Percentiles rank a stretch among this genome's conserved stretches.
These are phyloP conservation scores for Ditylenchus weischeri DNA, from an alignment of 2,888 invertebrate species.

Conservation along the genomic window DNA sequence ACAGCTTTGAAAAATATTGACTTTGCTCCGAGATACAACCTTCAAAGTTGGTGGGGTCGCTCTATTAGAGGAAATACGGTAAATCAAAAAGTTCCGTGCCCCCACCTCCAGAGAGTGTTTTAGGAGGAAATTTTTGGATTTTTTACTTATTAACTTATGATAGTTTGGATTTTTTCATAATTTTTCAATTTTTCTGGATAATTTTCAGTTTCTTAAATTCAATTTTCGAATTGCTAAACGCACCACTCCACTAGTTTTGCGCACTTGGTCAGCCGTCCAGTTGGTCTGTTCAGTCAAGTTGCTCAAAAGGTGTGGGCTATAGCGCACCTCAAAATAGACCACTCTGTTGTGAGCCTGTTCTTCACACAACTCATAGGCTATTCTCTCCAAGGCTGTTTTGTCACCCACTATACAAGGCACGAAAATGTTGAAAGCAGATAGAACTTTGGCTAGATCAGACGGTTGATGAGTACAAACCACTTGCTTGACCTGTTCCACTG, in stretches of 20 bases:
- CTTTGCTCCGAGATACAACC: no score
- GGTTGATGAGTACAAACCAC: slow-evolving; percentile 60
- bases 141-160: no score
- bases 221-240: slow-evolving; percentile 1
- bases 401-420: slow-evolving; percentile 62
- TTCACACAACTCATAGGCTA: slow-evolving; percentile 66
- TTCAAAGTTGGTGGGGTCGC: no score
- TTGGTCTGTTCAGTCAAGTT: slow-evolving; percentile 18
- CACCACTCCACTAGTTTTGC: slow-evolving; percentile 21
- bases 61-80: no score
- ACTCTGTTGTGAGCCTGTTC: slow-evolving; percentile 63
- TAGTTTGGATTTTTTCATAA: no score
- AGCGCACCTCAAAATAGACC: slow-evolving; percentile 65
- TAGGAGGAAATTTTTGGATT: no score
- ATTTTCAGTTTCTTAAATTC: neutral
- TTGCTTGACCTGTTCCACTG: slow-evolving; percentile 60
- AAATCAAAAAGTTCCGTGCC: no score
- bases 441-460: slow-evolving; percentile 59
- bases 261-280: slow-evolving; percentile 15
- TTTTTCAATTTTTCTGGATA: no score
- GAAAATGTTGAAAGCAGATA: slow-evolving; percentile 61
- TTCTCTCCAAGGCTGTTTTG: slow-evolving; percentile 62
- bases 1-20: no score
- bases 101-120: no score
- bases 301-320: slow-evolving; percentile 60